A percentile compares a stretch with the other conserved stretches of the same genome.
These are phyloP conservation scores for Nasonia vitripennis DNA, from an alignment of 1,140 invertebrate genomes.

Conservation along the genomic window DNA sequence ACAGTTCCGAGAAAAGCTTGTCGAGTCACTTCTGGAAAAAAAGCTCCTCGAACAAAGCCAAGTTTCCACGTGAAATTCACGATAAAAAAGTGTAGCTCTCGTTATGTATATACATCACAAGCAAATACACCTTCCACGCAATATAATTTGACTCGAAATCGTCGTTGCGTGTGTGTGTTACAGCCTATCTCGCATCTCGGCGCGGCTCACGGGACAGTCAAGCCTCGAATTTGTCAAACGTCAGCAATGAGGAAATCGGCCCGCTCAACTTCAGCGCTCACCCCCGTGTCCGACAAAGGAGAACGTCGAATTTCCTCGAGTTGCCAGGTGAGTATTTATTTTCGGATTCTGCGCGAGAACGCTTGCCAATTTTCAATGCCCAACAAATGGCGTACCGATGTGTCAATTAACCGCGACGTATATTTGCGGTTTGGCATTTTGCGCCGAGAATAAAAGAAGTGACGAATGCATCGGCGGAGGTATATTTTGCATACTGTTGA, in stretches of 20 bases:
- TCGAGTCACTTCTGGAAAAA: not conserved
- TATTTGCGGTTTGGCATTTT: not conserved
- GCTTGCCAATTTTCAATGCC: too few relatives aligned
- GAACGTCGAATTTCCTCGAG: conserved; percentile 91
- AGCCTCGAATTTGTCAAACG: conserved; percentile 81
- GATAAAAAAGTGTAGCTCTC: not conserved
- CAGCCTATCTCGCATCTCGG: conserved; percentile 84
- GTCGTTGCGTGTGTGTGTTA: conserved; percentile 49
- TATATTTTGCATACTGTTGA: not conserved
- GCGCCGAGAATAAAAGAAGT: not conserved
- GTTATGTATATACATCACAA: too few relatives aligned
- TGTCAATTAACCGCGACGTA: too few relatives aligned
- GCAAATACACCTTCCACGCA: not conserved
- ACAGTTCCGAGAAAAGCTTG: not conserved
- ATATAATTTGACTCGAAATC: not conserved
- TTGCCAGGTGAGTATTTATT: conserved; percentile 80
- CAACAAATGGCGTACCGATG: too few relatives aligned
- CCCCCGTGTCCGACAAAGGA: conserved; percentile 82
- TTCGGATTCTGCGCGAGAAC: not conserved
- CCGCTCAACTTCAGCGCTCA: conserved; percentile 86
- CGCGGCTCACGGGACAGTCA: conserved; percentile 83
- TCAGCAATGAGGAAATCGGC: conserved; percentile 85
- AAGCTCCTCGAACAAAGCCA: not conserved
- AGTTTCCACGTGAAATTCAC: not conserved
- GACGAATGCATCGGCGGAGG: too few relatives aligned